These are phyloP conservation scores for Alouatta palliata DNA, from an alignment of 2,113 vertebrate species.

Conservation along the genomic window DNA sequence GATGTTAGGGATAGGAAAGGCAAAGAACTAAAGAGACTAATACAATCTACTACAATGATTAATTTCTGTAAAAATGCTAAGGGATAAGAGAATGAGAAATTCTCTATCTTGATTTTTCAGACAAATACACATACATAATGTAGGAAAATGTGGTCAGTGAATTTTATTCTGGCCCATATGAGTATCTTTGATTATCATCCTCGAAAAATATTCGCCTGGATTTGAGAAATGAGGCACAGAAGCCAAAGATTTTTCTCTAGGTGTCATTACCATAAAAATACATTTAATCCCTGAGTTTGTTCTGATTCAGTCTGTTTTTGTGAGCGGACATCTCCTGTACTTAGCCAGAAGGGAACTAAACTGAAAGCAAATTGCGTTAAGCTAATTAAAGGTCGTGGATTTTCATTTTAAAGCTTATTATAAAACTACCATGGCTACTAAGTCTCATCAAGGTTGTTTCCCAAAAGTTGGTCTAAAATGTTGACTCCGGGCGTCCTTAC, in stretches of 20 bases:
- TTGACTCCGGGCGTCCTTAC: background rate
- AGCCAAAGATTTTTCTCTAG: slow-evolving; percentile 35
- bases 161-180: background rate
- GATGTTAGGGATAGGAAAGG: background rate
- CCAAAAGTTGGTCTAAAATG: background rate
- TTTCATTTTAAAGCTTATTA: background rate
- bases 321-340: background rate
- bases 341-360: slow-evolving; percentile 6
- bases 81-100: background rate
- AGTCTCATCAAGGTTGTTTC: background rate
- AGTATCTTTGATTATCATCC: background rate
- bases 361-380: slow-evolving; percentile 46
- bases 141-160: background rate
- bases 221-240: slow-evolving; percentile 3
- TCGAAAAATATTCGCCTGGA: background rate
- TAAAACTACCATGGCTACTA: background rate
- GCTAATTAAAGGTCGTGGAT: slow-evolving; percentile 9
- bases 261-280: slow-evolving; percentile 56
- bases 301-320: slow-evolving; percentile 44
- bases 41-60: background rate
- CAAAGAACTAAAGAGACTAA: background rate
- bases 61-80: slow-evolving; percentile 21
- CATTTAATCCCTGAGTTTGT: slow-evolving; percentile 11
- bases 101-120: background rate
- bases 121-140: background rate